Evolutionary conservation across 2,113 vertebrate genomes (phyloP), one percentile per base, ranked within the genome.

Genomic region (Clinocottus analis): DNA sequence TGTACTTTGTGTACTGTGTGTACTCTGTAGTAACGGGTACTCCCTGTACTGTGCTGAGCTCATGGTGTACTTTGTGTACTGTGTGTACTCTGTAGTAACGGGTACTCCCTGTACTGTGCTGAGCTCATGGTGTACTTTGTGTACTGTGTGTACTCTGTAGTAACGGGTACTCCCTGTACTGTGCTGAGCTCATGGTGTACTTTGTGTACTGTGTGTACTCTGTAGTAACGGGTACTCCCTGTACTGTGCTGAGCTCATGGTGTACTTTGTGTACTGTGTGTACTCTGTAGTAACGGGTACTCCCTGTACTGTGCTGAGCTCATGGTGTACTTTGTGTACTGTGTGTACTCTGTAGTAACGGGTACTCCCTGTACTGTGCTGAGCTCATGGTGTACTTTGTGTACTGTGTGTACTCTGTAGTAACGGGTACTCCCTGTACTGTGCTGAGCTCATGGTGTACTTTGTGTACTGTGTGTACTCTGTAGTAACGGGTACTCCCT

Each of bases 171-270:
- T 95, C 95, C 0, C 84, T 96, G 69, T 95, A 95, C 91, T 96
- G 95, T 3, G 95, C 95, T 0, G 95, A 96, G 89, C 93, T 96
- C 65, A 96, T 96, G 94, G 94, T 95, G n/a, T 31, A 31, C 29
- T 31, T 5, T 3, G 2, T 33, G 33, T 33, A 5, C 33, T 33
- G 4, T 33, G 39, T 41, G 39, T 3, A 4, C 33, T 33, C 33
- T 33, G 33, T 7, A 63, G 61, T 41, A 64, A 43, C 23, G 95
- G 95, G 0, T 96, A 96, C 92, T 95, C 95, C 0, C 84, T 96
- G 69, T 95, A 95, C 91, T 96, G 95, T 3, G 95, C 95, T 0
- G 95, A 96, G 89, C 93, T 96, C 65, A 96, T 96, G 94, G 94
- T 95, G n/a, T 31, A 31, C 29, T 31, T 5, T 3, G 2, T 33